Percentiles rank a stretch among this genome's conserved stretches.
These are phyloP conservation scores for Epistrophe eligans DNA, from an alignment of 2,888 invertebrate genomes.

Conservation along the genomic window DNA sequence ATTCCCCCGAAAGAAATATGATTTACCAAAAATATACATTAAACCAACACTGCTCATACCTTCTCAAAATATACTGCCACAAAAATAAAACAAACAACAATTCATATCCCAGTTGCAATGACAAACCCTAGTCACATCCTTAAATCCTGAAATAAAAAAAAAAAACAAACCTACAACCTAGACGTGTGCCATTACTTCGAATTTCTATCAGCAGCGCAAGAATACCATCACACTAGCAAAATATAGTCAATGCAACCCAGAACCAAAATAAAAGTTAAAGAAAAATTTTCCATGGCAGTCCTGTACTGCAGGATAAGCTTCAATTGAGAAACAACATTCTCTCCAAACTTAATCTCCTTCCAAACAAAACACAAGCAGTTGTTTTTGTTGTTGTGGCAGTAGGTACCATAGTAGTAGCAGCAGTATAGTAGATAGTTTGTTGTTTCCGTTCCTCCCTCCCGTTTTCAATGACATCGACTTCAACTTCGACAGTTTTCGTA, in stretches of 20 bases:
- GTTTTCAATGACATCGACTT: conserved; percentile 39
- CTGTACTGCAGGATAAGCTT: conserved; percentile 30
- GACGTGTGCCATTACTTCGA: conserved; percentile 16
- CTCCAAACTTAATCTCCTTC: conserved; percentile 49
- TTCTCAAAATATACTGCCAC: not conserved
- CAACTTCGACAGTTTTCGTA: conserved; percentile 68
- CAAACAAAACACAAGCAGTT: conserved; percentile 5
- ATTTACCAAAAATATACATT: too few species aligned
- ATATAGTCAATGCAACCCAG: not conserved
- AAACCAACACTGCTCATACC: not conserved
- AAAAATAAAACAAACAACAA: not conserved
- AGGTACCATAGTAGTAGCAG: not conserved
- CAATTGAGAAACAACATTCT: conserved; percentile 47
- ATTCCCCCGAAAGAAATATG: conserved; percentile 37
- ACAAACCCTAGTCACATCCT: conserved; percentile 39
- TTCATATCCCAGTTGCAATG: not conserved
- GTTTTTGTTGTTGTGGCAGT: not conserved
- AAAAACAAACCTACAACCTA: conserved; percentile 8
- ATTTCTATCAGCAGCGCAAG: conserved; percentile 15
- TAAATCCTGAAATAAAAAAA: conserved; percentile 35
- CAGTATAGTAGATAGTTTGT: conserved; percentile 39
- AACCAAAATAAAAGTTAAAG: conserved; percentile 43
- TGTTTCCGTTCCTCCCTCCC: conserved; percentile 4
- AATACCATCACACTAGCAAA: not conserved
- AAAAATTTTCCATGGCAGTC: conserved; percentile 43